A percentile compares a stretch with the other conserved stretches of the same genome.
phyloP scores from a whole-genome alignment of 2,888 invertebrate genomes.

The Xanthia togata region DNA sequence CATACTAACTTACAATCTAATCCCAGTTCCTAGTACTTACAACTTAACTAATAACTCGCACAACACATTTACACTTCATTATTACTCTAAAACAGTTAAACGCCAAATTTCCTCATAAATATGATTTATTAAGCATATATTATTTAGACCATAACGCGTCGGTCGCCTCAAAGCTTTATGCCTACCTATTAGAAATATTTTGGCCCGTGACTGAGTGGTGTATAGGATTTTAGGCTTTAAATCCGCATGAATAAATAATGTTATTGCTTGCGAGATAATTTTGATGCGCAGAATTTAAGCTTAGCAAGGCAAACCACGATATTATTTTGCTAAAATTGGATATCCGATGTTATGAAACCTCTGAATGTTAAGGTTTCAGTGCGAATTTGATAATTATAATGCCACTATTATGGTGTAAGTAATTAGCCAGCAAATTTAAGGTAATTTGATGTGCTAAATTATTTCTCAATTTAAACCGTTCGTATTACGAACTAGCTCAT shows the following conservation, averaged over 20 bases:
- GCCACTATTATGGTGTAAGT: constrained; percentile 11
- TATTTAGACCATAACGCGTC: constrained; percentile 52
- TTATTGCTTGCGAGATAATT: constrained; percentile 22
- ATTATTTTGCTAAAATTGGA: constrained; percentile 61
- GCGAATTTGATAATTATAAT: constrained; percentile 31
- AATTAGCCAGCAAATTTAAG: constrained; percentile 28
- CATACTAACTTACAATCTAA: constrained; percentile 37
- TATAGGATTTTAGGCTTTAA: constrained; percentile 41
- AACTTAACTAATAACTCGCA: constrained; percentile 46
- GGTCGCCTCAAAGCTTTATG: constrained; percentile 49
- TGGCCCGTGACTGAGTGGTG: constrained; percentile 11
- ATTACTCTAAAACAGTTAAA: constrained; percentile 47
- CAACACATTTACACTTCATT: constrained; percentile 51
- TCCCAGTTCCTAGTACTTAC: constrained; percentile 17
- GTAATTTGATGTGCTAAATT: constrained; percentile 8
- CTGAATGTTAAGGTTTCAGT: constrained; percentile 40
- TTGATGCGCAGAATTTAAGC: constrained; percentile 52
- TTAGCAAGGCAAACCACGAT: constrained; percentile 51
- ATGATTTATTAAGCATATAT: constrained; percentile 63
- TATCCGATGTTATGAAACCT: constrained; percentile 52
- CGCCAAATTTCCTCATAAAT: constrained; percentile 52
- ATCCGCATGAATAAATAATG: constrained; percentile 28
- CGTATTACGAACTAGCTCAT: neutral
- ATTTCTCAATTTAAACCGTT: constrained; percentile 9
- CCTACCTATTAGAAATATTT: constrained; percentile 62